These are phyloP conservation scores for Pteria penguin DNA, from an alignment of 2,888 invertebrate species.

Conservation along the genomic window DNA sequence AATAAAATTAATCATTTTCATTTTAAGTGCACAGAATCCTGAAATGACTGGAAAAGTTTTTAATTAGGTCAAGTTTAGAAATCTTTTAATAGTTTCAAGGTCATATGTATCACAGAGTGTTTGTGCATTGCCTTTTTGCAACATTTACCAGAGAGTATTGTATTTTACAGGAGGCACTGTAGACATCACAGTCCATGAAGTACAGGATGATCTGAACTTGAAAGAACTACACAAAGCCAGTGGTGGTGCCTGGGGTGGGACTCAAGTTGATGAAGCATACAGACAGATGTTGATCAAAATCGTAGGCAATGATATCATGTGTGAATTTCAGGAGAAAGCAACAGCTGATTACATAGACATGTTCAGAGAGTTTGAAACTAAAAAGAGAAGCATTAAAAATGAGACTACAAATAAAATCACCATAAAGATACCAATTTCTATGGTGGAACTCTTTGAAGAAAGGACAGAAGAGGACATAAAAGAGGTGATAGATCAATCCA, in stretches of 20 bases:
- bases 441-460: conserved; percentile 35
- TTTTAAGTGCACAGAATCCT: too few relatives aligned
- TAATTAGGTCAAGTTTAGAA: too few relatives aligned
- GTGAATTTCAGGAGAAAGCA: background rate
- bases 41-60: too few relatives aligned
- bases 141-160: too few relatives aligned
- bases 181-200: conserved; percentile 33
- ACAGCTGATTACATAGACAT: conserved; percentile 30
- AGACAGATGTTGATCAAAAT: conserved; percentile 32
- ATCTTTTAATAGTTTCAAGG: too few relatives aligned
- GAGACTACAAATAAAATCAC: conserved; percentile 21
- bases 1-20: too few relatives aligned
- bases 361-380: conserved; percentile 37
- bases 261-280: conserved; percentile 24
- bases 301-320: conserved; percentile 13
- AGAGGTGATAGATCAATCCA: conserved; percentile 13
- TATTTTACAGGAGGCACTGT: conserved; percentile 27
- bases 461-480: conserved; percentile 33
- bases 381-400: conserved; percentile 14
- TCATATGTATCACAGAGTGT: too few relatives aligned
- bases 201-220: background rate
- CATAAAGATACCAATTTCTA: conserved; percentile 31
- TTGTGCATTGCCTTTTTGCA: too few relatives aligned
- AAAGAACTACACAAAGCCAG: conserved; percentile 31
- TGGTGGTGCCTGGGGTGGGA: conserved; percentile 37